Conservation (phyloP, 2,113 vertebrate species). For the Petromus typicus region DNA sequence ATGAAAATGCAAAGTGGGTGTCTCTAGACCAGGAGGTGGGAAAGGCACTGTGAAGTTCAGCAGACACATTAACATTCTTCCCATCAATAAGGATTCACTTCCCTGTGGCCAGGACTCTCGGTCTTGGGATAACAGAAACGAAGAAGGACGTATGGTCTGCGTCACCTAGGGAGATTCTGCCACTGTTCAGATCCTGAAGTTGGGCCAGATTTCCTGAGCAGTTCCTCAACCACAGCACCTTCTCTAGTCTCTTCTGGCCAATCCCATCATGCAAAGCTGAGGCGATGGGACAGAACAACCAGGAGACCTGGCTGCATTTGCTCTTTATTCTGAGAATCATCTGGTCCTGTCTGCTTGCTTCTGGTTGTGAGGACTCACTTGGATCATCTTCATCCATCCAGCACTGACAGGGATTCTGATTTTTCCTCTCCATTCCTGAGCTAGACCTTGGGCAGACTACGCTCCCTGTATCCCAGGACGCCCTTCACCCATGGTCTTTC, state of each 20-base stretch:
- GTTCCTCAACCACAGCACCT: neutral
- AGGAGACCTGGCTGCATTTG: neutral
- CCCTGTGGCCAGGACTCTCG: neutral
- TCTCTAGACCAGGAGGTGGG: neutral
- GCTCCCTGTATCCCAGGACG: neutral
- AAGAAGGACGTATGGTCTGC: neutral
- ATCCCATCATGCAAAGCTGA: neutral
- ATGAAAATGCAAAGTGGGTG: constrained; percentile 26
- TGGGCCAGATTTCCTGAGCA: constrained; percentile 16
- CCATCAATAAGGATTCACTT: neutral
- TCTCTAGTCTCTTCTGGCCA: neutral
- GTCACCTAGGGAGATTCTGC: neutral
- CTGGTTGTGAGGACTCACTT: neutral
- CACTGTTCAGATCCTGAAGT: neutral
- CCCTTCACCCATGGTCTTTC: neutral
- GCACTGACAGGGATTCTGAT: neutral
- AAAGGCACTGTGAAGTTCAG: neutral
- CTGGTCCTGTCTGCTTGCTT: neutral
- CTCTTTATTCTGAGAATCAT: neutral
- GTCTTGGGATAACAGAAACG: neutral
- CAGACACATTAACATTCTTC: neutral
- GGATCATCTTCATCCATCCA: neutral
- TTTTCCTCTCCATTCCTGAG: neutral
- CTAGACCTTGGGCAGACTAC: neutral
- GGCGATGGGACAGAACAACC: neutral